Evolutionary conservation across 1,140 invertebrate genomes (phyloP), one percentile per base, ranked within the genome.

Genomic region (Zaprionus ornatus): DNA sequence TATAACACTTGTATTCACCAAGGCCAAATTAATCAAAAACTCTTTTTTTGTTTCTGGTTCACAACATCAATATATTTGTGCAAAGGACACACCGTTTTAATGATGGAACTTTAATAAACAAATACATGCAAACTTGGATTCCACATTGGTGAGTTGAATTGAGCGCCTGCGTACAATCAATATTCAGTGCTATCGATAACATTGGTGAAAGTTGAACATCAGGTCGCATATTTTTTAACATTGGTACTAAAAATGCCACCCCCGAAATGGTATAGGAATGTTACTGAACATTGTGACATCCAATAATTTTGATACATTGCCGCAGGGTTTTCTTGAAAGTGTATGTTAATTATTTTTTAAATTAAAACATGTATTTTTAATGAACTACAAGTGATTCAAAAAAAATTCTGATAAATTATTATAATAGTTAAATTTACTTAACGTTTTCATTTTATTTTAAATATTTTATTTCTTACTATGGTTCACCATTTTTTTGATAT

Each of bases 51-150:
- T 4, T 63, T 77, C 61, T 59, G 70, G 56, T 74, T 67, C 63
- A 69, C 54, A 80, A 67, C 69, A 54, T 63, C 79, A 85, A 82
- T 50, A 50, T 50, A 50, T 50, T 50, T 50, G 45, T 23, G 21
- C 45, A 50, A 50, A 50, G 45, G 45, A 86, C 68, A 79, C 73
- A 78, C 67, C 81, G 71, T 70, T 82, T 79, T 64, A 27, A 73
- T 69, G 77, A 80, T 66, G 27, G 69, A 70, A 79, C 56, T 59
- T 78, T 77, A 75, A 85, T 87, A 87, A 87, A 87, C 74, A 87
- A 87, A 88, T 81, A 87, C 84, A 87, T 87, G 70, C 74, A 88
- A 80, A 90, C 85, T 80, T 67, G 29, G 55, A 35, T 62, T 80
- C 68, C 70, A 61, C 59, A 77, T 55, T 54, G n/a, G 29, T 27